phyloP scores from a whole-genome alignment of 2,797 vertebrate genomes.

The Octomys mimax region DNA sequence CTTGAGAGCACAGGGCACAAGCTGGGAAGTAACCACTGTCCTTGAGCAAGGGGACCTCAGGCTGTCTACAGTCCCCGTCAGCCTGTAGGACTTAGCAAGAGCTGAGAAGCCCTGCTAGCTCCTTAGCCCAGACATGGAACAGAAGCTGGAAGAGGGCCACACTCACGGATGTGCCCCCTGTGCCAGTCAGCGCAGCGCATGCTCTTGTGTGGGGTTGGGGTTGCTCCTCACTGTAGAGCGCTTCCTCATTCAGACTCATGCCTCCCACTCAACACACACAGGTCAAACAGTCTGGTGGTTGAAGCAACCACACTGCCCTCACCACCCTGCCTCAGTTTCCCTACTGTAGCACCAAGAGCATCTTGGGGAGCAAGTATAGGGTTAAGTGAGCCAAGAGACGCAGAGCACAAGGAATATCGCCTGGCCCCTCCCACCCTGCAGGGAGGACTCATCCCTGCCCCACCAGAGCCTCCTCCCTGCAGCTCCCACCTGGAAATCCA shows the following conservation, averaged over 20 bases:
- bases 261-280: neutral
- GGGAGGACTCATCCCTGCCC: neutral
- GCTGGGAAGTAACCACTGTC: neutral
- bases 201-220: neutral
- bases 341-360: too few species aligned
- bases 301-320: neutral
- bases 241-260: neutral
- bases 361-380: neutral
- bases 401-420: fast-evolving
- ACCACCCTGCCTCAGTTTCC: neutral
- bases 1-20: neutral
- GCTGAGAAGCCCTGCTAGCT: neutral
- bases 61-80: neutral
- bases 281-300: neutral
- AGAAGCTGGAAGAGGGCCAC: neutral
- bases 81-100: neutral
- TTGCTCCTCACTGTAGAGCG: neutral
- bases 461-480: neutral
- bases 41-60: neutral
- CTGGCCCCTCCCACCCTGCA: neutral
- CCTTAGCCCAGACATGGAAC: neutral
- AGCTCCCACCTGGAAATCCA: neutral
- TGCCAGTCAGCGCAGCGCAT: neutral
- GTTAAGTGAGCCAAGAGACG: neutral
- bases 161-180: neutral